Percentiles rank a stretch among this genome's conserved stretches.
Conservation (phyloP, 2,888 invertebrate species). For the Odontothrips loti region DNA sequence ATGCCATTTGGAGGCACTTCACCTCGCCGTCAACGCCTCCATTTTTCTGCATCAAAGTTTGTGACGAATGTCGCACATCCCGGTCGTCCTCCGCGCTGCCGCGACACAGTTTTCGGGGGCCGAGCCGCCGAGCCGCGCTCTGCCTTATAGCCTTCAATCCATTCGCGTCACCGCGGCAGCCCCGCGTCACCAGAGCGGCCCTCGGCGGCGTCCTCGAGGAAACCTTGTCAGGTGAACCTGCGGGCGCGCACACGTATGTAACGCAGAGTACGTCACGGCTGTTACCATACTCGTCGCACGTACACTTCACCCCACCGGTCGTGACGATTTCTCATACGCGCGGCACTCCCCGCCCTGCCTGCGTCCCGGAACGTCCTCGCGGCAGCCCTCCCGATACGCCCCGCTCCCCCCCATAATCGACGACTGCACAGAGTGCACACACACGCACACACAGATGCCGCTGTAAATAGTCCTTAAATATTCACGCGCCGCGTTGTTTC, state of each 20-base stretch:
- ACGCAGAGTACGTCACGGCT: not conserved
- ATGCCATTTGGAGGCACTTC: not conserved
- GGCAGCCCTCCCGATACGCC: too few species aligned
- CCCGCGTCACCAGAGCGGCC: not conserved
- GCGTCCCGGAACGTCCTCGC: too few species aligned
- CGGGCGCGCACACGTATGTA: too few species aligned
- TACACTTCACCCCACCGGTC: too few species aligned
- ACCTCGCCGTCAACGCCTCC: not conserved
- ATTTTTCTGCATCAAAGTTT: constrained; percentile 27
- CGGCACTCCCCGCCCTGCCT: too few species aligned
- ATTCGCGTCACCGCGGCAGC: not conserved
- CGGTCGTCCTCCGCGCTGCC: not conserved
- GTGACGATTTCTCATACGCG: too few species aligned
- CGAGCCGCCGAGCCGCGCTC: not conserved
- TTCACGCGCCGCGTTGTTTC: not conserved
- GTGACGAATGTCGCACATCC: not conserved
- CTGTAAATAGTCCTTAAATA: constrained; percentile 10
- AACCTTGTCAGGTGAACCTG: not conserved
- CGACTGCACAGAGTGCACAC: not conserved
- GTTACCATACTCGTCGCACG: not conserved
- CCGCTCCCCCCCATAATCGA: not conserved
- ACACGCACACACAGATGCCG: not conserved
- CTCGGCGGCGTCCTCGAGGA: not conserved
- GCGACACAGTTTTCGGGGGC: too few species aligned
- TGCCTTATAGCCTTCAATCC: constrained; percentile 15